Base-by-base conservation (phyloP, 2,888 invertebrate genomes). In the Agonopterix heracliana region DNA sequence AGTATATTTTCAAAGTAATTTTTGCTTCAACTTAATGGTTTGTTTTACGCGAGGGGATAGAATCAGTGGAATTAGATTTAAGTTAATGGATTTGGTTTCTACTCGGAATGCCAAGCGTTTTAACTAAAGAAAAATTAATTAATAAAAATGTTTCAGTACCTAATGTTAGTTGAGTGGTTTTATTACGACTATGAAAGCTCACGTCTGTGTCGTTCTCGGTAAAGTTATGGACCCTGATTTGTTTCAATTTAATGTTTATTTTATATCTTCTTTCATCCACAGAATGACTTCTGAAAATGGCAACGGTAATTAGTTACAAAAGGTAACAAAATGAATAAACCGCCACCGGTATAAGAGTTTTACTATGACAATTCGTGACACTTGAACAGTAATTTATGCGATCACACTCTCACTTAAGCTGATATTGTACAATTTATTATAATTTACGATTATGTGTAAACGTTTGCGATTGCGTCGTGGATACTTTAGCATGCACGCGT, bases 1-100 rank as follows among this genome's bases (percentile, higher is more conserved):
- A 57, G 51, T 61, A 64, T 63, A 68, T 70, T 69, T 59, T 47
- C 50, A 54, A 54, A 61, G 65, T 71, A 68, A 71, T 71, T 71
- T 68, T 66, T 64, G 62, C 63, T 56, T 61, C 50, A 60, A 60
- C 62, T 66, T 73, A 58, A 73, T 68, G 61, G 63, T 58, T 61
- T 60, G 59, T 63, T 69, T 71, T 64, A 66, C 47, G 50, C 54
- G 46, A 44, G 41, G 42, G 34, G n/a, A 54, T 53, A 50, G 55
- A 54, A 56, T 51, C 54, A 55, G 41, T 50, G 43, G 55, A 52
- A 56, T 55, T 51, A 52, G 51, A 56, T 51, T 49, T 44, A 44
- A 41, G 38, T 50, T 46, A 46, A 48, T 50, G 46, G 35, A 43
- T 9, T 49, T 36, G 42, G 41, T 48, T 47, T 26, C 26, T 26